Conservation (phyloP, 2,797 vertebrate genomes). For the Microhierax caerulescens region DNA sequence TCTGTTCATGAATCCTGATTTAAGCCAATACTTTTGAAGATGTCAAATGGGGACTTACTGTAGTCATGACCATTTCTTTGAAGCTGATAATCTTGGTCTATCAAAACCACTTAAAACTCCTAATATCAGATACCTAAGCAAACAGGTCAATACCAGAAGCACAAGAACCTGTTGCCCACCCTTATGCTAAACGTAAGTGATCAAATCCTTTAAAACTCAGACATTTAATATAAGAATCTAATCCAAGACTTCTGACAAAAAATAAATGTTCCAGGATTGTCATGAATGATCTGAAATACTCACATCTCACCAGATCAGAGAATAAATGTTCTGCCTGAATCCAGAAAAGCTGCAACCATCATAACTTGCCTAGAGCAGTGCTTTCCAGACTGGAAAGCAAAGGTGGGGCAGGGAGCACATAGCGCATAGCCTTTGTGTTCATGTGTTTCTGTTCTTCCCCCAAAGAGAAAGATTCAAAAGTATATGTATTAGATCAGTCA, state of each 20-base stretch:
- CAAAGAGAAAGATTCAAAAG: not conserved
- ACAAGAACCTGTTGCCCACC: not conserved
- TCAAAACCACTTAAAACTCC: not conserved
- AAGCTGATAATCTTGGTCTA: not conserved
- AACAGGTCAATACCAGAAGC: not conserved
- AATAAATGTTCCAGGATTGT: not conserved
- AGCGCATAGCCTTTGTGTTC: not conserved
- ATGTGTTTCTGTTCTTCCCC: not conserved
- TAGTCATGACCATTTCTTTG: not conserved
- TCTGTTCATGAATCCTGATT: not conserved
- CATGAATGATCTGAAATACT: rapidly evolving
- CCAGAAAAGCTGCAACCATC: not conserved
- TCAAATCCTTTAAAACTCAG: not conserved
- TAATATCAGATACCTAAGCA: not conserved
- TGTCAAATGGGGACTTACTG: not conserved
- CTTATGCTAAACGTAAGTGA: not conserved
- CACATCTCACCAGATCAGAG: not conserved
- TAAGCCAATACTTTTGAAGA: not conserved
- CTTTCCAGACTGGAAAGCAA: not conserved
- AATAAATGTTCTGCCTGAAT: not conserved
- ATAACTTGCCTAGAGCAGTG: not conserved
- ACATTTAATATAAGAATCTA: not conserved
- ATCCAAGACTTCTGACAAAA: not conserved
- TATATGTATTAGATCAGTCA: not conserved
- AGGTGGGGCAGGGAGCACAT: rapidly evolving